Evolutionary conservation across 2,113 vertebrate species (phyloP).

Genomic region (Polypterus bichir): DNA sequence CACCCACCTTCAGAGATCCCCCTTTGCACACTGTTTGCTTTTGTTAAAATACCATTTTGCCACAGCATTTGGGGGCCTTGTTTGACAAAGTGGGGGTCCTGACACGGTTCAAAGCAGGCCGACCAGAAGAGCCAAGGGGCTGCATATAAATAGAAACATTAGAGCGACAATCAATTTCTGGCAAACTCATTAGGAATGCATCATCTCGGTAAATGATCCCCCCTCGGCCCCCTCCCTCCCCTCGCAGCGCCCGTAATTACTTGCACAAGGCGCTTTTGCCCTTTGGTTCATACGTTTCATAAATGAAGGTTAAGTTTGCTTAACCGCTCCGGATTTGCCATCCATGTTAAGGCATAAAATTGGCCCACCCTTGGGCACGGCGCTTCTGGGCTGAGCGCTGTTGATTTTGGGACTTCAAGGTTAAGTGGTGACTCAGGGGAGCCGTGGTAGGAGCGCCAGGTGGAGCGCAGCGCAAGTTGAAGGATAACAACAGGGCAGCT

Average conservation of each 20-base stretch:
- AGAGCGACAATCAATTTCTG: constrained; percentile 88
- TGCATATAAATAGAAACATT: constrained; percentile 96
- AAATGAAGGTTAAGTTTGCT: constrained; percentile 98
- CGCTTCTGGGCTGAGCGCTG: constrained; percentile 35
- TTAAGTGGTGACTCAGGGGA: constrained; percentile 63
- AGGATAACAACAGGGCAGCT: no score
- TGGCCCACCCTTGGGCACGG: constrained; percentile 55
- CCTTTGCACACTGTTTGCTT: constrained; percentile 90
- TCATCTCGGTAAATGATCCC: constrained; percentile 74
- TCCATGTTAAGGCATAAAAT: constrained; percentile 96
- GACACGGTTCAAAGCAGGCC: constrained; percentile 64
- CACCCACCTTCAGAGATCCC: constrained; percentile 19
- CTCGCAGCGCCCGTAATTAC: constrained; percentile 76
- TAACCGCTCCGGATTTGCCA: constrained; percentile 89
- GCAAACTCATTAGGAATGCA: constrained; percentile 87
- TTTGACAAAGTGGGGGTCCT: constrained; percentile 72
- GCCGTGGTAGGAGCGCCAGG: constrained; percentile 45
- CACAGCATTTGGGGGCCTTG: constrained; percentile 69
- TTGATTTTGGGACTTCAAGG: constrained; percentile 62
- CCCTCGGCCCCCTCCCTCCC: constrained; percentile 50
- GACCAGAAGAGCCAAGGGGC: constrained; percentile 63
- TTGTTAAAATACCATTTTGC: constrained; percentile 92
- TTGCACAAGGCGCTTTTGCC: constrained; percentile 70
- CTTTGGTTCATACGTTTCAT: constrained; percentile 79
- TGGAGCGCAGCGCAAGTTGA: constrained; percentile 29